A percentile compares a stretch with the other conserved stretches of the same genome.
Conservation (phyloP, 2,888 invertebrate genomes). For the Nowickia ferox region DNA sequence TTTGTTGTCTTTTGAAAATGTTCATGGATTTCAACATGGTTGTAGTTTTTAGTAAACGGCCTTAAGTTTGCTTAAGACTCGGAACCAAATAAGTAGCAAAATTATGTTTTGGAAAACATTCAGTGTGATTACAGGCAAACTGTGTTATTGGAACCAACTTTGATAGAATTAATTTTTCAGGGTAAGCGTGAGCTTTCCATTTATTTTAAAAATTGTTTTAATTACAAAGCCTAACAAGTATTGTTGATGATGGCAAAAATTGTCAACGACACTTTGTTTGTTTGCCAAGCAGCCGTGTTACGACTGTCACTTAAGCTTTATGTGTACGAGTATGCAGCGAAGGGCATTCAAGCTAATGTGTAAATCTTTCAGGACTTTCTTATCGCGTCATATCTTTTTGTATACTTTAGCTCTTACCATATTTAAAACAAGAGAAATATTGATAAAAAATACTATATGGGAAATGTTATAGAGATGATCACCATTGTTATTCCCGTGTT, state of each 20-base stretch:
- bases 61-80: not conserved
- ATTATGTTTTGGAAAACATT: not conserved
- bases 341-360: constrained; percentile 43
- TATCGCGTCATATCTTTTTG: not conserved
- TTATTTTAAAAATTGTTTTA: constrained; percentile 6
- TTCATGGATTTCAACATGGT: no score
- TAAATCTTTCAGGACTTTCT: not conserved
- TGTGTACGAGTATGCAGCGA: constrained; percentile 52
- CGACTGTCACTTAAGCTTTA: constrained; percentile 37
- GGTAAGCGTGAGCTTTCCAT: not conserved
- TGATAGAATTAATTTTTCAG: not conserved
- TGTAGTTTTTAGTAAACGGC: no score
- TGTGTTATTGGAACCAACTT: no score
- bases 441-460: constrained; percentile 47
- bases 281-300: constrained; percentile 12
- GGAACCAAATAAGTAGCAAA: not conserved
- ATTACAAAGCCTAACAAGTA: constrained; percentile 19
- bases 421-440: constrained; percentile 44
- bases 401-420: constrained; percentile 5
- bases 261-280: constrained; percentile 51
- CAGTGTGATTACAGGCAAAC: not conserved
- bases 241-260: constrained; percentile 45
- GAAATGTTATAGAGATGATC: constrained; percentile 34
- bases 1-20: no score
- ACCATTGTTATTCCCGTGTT: not conserved